phyloP scores from a whole-genome alignment of 2,797 vertebrate genomes.

The Amblyraja radiata region DNA sequence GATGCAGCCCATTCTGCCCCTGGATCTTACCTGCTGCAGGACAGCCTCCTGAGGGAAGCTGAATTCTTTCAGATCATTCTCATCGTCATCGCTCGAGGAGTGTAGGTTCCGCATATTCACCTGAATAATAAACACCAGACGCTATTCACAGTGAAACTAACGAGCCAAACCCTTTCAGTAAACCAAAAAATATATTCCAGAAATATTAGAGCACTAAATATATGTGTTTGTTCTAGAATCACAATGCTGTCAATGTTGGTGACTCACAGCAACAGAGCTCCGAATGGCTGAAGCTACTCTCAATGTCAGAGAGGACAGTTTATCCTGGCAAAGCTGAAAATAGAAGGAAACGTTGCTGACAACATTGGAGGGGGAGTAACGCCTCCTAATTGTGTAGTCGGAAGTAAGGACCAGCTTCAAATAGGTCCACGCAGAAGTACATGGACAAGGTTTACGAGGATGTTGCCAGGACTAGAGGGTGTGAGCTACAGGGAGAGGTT shows the following conservation, averaged over 20 bases:
- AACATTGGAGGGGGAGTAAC: neutral
- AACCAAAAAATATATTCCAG: neutral
- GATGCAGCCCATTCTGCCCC: neutral
- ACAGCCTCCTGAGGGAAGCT: slow-evolving; percentile 84
- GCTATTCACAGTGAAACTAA: neutral
- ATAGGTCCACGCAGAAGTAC: neutral
- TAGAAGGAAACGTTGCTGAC: neutral
- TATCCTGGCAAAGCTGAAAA: neutral
- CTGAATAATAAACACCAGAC: slow-evolving; percentile 51
- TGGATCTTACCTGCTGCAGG: slow-evolving; percentile 77
- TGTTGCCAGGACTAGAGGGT: no score
- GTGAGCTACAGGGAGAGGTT: no score
- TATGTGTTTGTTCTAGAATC: neutral
- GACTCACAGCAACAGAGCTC: neutral
- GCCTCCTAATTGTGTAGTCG: neutral
- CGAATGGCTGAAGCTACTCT: neutral
- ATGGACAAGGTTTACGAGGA: neutral
- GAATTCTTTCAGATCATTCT: slow-evolving; percentile 73
- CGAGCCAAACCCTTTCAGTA: neutral
- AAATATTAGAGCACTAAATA: neutral
- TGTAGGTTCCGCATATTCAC: slow-evolving; percentile 92
- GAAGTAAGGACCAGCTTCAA: neutral
- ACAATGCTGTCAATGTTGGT: neutral
- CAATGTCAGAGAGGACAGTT: neutral
- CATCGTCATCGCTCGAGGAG: slow-evolving; percentile 94